These are phyloP conservation scores for Glandiceps talaboti DNA, from an alignment of 53 echinoderm and acorn worm genomes.

Conservation along the genomic window DNA sequence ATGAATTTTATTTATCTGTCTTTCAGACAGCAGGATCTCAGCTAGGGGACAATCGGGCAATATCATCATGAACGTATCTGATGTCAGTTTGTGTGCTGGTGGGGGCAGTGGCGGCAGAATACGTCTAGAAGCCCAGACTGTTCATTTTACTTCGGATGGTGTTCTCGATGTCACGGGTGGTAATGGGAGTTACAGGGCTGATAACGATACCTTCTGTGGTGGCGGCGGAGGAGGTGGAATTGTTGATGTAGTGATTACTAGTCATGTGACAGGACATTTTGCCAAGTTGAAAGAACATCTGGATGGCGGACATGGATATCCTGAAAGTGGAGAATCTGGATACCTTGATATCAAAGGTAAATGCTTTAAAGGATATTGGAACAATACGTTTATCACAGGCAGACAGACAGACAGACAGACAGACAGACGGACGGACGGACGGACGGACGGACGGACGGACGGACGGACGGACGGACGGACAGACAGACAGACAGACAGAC, in stretches of 20 bases:
- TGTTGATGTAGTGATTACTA: slow-evolving; percentile 10
- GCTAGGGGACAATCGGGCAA: neutral
- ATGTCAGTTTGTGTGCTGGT: neutral
- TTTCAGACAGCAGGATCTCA: neutral
- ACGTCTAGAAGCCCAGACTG: neutral
- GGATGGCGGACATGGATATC: neutral
- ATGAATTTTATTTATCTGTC: neutral
- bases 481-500: no score
- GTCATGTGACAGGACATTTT: neutral
- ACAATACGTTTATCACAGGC: no score
- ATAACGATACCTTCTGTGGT: slow-evolving; percentile 11
- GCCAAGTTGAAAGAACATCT: neutral
- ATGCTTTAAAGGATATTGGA: no score
- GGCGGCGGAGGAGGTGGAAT: slow-evolving; percentile 18
- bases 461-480: no score
- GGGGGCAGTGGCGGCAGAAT: neutral
- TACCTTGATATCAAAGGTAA: neutral
- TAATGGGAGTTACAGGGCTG: slow-evolving; percentile 1
- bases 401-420: no score
- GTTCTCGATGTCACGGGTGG: slow-evolving; percentile 8
- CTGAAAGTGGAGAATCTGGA: neutral
- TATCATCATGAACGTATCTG: neutral
- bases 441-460: no score
- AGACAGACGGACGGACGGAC: no score
- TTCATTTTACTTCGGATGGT: neutral